Base-by-base conservation (phyloP, 2,113 vertebrate genomes). In the Nyctereutes procyonoides region DNA sequence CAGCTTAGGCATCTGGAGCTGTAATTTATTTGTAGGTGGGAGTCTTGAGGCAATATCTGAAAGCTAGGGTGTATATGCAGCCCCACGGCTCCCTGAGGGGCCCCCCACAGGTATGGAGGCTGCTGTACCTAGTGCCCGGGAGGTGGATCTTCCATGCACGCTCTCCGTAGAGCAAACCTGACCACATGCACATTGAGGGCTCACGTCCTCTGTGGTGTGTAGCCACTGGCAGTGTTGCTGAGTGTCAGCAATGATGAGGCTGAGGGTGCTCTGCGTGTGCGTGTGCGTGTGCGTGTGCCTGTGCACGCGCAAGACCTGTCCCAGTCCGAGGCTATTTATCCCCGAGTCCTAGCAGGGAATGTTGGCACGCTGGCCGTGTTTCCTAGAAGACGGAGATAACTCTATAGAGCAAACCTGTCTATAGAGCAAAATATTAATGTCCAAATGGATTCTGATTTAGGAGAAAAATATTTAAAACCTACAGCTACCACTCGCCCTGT, bases 381-480 rank as follows among this genome's bases (percentile, higher is more conserved):
- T 93, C 48, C 87, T 73, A 51, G 82, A 81, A 43, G 16, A 77
- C 67, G 62, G 35, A 35, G 56, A 26, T 51, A 93, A 62, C 16
- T 55, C 24, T 60, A 48, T 26, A 79, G 51, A 88, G 90, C 13
- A 43, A 89, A 90, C 1, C 56, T 51, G 24, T 77, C 87, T 97
- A 48, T 81, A 95, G 96, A 92, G 26, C 74, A 95, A 97, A 97
- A n/a, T 80, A 73, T 53, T 43, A 58, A 67, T 73, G 35, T 95
- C 53, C 55, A 90, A 93, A 90, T 28, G 35, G 79, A 55, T 92
- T 24, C 56, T 81, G 79, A 60, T 92, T 94, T 95, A 55, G 76
- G 30, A 93, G 74, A 60, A 96, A 81, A 93, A 88, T 74, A 88
- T 87, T 92, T 56, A 43, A 96, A 93, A 73, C 26, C 83, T 17